A percentile compares a stretch with the other conserved stretches of the same genome.
These are phyloP conservation scores for Anolis sagrei DNA, from an alignment of 2,113 vertebrate genomes.

Conservation along the genomic window DNA sequence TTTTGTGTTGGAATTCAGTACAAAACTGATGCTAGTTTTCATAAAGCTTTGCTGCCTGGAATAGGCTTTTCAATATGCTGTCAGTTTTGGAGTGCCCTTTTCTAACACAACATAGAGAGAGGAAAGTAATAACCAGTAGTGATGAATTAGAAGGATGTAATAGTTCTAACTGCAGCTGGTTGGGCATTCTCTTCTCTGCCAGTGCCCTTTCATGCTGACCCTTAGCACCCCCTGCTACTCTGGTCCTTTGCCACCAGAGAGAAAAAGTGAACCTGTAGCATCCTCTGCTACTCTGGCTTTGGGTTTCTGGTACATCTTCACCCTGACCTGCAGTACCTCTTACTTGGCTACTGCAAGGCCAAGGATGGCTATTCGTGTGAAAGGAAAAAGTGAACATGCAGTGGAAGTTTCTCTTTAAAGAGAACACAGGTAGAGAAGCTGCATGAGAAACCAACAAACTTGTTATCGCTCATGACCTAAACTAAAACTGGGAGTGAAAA, in stretches of 20 bases:
- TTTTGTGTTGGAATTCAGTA: neutral
- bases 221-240: conserved; percentile 1
- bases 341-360: conserved; percentile 3
- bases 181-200: neutral
- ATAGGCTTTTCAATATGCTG: neutral
- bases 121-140: neutral
- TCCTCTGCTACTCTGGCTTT: neutral
- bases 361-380: accelerated
- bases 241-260: neutral
- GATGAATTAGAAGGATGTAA: neutral
- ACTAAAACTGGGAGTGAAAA: conserved; percentile 74
- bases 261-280: neutral
- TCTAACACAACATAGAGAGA: neutral
- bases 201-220: neutral
- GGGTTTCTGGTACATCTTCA: neutral
- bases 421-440: conserved; percentile 42
- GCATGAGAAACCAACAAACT: conserved; percentile 69
- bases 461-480: conserved; percentile 77
- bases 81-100: neutral
- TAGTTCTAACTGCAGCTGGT: accelerated
- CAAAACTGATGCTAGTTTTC: conserved; percentile 1
- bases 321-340: neutral
- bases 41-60: neutral
- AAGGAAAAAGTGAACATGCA: accelerated
- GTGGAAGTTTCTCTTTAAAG: conserved; percentile 53